Conservation (phyloP, 2,113 vertebrate species). For the Mormyrus lacerda region DNA sequence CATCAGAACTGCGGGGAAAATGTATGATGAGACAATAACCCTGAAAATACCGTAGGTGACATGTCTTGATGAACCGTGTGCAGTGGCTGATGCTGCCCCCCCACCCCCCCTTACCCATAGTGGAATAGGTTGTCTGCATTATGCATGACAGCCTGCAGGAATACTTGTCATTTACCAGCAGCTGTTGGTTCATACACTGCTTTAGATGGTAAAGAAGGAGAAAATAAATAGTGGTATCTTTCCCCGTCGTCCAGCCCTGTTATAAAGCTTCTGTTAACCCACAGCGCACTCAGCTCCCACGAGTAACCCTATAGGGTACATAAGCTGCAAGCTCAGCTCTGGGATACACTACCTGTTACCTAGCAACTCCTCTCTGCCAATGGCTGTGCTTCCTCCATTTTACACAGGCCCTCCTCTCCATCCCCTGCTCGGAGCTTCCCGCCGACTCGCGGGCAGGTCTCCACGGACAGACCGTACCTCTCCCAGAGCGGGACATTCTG, state of each 20-base stretch:
- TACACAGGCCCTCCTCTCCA: neutral
- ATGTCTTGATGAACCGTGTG: neutral
- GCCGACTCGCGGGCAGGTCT: neutral
- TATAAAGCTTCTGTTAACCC: neutral
- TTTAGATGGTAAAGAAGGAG: neutral
- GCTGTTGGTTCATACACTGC: neutral
- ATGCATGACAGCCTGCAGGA: neutral
- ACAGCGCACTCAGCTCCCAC: neutral
- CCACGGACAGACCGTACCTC: neutral
- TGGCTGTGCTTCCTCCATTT: slow-evolving; percentile 3
- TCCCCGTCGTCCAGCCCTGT: neutral
- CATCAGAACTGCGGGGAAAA: neutral
- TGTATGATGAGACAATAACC: neutral
- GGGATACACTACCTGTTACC: slow-evolving; percentile 13
- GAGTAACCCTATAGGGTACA: neutral
- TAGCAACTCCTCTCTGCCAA: slow-evolving; percentile 14
- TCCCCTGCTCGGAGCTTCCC: neutral
- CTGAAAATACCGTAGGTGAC: neutral
- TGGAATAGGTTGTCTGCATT: neutral
- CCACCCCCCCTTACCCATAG: neutral
- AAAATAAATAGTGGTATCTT: neutral
- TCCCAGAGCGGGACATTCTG: neutral
- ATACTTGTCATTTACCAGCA: neutral
- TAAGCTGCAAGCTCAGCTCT: neutral
- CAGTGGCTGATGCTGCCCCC: neutral